phyloP scores from a whole-genome alignment of 2,888 invertebrate species.

The Andrena praecox region DNA sequence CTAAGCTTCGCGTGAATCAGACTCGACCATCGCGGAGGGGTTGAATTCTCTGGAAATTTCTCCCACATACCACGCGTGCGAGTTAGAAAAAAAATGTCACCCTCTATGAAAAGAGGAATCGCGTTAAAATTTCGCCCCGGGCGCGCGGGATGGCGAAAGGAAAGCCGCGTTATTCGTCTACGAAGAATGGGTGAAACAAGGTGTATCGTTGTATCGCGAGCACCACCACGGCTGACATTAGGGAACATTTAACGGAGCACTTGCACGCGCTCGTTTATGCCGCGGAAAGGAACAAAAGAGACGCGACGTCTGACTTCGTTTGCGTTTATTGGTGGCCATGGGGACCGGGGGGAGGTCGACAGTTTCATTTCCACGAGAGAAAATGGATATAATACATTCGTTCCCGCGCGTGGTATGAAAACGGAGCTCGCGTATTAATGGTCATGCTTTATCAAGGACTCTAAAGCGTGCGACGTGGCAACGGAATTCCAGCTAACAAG shows the following conservation, averaged over 20 bases:
- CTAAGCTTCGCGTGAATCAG: not conserved
- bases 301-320: not conserved
- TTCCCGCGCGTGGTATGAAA: not conserved
- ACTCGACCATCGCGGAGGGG: not conserved
- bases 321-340: slow-evolving; percentile 14
- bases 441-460: not conserved
- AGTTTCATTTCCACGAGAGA: slow-evolving; percentile 4
- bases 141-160: not conserved
- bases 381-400: slow-evolving; percentile 10
- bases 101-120: not conserved
- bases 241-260: slow-evolving; percentile 20
- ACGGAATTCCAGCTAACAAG: not conserved
- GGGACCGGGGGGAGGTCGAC: not conserved
- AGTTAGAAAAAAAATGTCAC: not conserved
- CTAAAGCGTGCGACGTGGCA: not conserved
- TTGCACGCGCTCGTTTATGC: not conserved
- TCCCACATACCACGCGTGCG: not conserved
- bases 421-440: slow-evolving; percentile 6
- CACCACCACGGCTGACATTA: no score
- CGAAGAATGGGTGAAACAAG: not conserved
- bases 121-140: not conserved
- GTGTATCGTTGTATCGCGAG: not conserved
- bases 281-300: not conserved
- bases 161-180: not conserved
- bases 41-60: not conserved